A percentile compares a stretch with the other conserved stretches of the same genome.
These are phyloP conservation scores for Homalodisca vitripennis DNA, from an alignment of 1,140 invertebrate genomes.

Conservation along the genomic window DNA sequence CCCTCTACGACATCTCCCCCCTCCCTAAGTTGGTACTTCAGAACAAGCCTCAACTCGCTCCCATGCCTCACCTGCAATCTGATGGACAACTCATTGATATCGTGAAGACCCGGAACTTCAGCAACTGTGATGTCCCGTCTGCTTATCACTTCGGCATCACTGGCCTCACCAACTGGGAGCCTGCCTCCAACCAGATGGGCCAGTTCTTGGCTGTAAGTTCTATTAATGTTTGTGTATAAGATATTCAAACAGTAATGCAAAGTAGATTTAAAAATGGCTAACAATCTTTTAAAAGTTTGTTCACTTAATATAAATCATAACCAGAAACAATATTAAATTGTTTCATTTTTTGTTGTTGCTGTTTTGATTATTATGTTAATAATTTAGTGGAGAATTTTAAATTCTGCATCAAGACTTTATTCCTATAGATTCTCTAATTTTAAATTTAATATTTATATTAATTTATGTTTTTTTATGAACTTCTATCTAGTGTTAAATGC, in stretches of 20 bases:
- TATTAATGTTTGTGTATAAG: not conserved
- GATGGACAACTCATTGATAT: conserved; percentile 58
- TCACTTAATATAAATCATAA: too few relatives aligned
- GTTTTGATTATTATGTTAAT: too few relatives aligned
- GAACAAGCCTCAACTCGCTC: conserved; percentile 52
- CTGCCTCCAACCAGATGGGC: conserved; percentile 54
- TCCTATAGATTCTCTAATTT: too few relatives aligned
- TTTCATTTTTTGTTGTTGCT: too few relatives aligned
- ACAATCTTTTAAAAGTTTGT: too few relatives aligned
- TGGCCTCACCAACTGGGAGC: conserved; percentile 53
- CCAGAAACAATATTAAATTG: too few relatives aligned
- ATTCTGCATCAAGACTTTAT: too few relatives aligned
- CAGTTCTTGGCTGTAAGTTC: conserved; percentile 55
- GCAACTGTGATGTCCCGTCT: conserved; percentile 56
- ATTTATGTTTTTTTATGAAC: too few relatives aligned
- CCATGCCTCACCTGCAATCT: conserved; percentile 47
- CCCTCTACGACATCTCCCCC: conserved; percentile 61
- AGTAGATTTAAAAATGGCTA: too few relatives aligned
- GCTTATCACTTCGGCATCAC: conserved; percentile 61
- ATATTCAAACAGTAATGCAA: too few relatives aligned
- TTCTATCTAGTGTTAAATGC: not conserved
- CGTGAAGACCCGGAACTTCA: conserved; percentile 64
- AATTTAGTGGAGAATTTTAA: too few relatives aligned
- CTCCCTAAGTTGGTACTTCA: conserved; percentile 53
- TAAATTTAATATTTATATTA: too few relatives aligned